A percentile compares a stretch with the other conserved stretches of the same genome.
These are phyloP conservation scores for Elgaria multicarinata DNA, from an alignment of 2,113 vertebrate genomes.

Conservation along the genomic window DNA sequence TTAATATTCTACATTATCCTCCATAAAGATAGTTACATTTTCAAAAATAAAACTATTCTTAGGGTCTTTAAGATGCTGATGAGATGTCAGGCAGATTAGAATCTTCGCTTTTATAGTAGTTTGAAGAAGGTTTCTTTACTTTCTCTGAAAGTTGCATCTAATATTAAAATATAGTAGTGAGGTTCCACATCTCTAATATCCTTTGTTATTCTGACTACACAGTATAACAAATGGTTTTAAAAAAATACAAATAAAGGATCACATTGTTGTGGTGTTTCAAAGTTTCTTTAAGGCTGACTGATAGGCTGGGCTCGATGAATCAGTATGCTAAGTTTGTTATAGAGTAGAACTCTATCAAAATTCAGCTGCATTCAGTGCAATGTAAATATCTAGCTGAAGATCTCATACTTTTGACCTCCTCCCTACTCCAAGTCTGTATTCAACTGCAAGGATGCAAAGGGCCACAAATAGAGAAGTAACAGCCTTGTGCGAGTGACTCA, in stretches of 20 bases:
- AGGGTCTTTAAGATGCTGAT: conserved; percentile 28
- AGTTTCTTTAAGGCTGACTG: not conserved
- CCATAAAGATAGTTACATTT: conserved; percentile 36
- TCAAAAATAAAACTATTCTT: conserved; percentile 30
- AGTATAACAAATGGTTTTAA: conserved; percentile 2
- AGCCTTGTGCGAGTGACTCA: not conserved
- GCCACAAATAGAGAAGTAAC: not conserved
- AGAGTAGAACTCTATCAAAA: not conserved
- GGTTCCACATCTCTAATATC: conserved; percentile 1
- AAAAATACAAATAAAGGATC: conserved; percentile 40
- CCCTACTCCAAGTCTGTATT: not conserved
- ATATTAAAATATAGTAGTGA: conserved; percentile 13
- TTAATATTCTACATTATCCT: conserved; percentile 46
- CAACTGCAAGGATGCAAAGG: not conserved
- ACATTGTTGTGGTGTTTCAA: not conserved
- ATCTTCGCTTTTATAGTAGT: conserved; percentile 23
- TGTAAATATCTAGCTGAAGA: not conserved
- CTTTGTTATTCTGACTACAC: conserved; percentile 23
- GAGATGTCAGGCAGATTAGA: conserved; percentile 46
- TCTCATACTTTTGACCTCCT: not conserved
- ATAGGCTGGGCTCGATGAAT: not conserved
- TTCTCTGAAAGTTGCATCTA: conserved; percentile 1
- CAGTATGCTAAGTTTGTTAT: not conserved
- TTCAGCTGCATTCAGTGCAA: not conserved
- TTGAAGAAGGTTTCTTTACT: conserved; percentile 1